These are phyloP conservation scores for Orycteropus afer DNA, from an alignment of 2,113 vertebrate species.

Conservation along the genomic window DNA sequence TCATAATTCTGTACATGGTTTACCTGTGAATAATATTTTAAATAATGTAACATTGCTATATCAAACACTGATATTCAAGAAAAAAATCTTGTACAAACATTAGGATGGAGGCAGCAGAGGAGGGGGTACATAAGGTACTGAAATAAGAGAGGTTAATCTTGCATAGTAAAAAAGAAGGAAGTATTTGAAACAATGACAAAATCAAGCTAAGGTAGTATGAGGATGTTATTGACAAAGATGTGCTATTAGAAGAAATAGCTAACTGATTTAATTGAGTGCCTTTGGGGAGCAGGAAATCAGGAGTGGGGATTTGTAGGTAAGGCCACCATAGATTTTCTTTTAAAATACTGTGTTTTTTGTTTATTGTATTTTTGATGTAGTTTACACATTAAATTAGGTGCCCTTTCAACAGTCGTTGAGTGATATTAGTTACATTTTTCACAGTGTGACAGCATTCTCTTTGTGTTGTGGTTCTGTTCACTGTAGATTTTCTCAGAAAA, in stretches of 20 bases:
- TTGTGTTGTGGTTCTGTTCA: not conserved
- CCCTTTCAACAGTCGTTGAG: not conserved
- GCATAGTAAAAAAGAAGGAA: not conserved
- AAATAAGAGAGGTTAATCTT: not conserved
- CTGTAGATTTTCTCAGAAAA: not conserved
- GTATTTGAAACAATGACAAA: not conserved
- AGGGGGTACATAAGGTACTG: not conserved
- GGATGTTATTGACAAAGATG: constrained; percentile 14
- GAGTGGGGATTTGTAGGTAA: not conserved
- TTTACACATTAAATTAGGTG: not conserved
- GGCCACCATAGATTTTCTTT: not conserved
- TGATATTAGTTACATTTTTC: not conserved
- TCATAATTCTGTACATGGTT: not conserved
- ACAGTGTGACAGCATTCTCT: not conserved
- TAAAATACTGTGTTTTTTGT: not conserved
- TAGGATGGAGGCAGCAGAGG: not conserved
- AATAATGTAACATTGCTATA: not conserved
- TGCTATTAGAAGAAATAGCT: not conserved
- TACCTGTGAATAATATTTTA: not conserved
- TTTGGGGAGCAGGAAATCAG: not conserved
- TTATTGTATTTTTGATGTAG: not conserved
- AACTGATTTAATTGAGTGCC: constrained; percentile 9
- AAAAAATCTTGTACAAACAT: not conserved
- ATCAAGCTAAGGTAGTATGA: not conserved
- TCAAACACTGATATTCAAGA: not conserved